phyloP scores from a whole-genome alignment of 2,888 invertebrate genomes.

The Mythimna ferrago region DNA sequence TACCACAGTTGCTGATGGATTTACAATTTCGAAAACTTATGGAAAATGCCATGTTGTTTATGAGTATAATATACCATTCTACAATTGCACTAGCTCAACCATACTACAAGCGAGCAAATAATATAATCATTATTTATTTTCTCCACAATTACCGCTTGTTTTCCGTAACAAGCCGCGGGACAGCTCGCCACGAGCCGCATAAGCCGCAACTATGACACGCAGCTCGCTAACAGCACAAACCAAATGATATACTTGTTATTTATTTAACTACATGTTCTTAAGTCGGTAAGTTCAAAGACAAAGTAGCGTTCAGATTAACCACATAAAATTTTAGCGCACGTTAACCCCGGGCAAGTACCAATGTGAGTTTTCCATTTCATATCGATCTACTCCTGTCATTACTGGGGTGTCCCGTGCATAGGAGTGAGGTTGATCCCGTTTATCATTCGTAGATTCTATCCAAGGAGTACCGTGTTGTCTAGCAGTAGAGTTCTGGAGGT shows the following conservation, averaged over 20 bases:
- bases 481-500: too few relatives aligned
- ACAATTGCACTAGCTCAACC: constrained; percentile 7
- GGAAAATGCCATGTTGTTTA: not conserved
- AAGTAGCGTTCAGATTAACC: constrained; percentile 16
- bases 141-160: constrained; percentile 53
- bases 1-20: not conserved
- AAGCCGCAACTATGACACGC: constrained; percentile 45
- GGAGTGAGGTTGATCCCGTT: too few relatives aligned
- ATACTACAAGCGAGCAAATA: constrained; percentile 35
- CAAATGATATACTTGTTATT: constrained; percentile 45
- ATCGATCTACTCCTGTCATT: too few relatives aligned
- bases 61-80: not conserved
- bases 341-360: too few relatives aligned
- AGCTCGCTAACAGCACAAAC: constrained; percentile 29
- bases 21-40: not conserved
- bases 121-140: constrained; percentile 55
- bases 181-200: constrained; percentile 33
- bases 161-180: constrained; percentile 17
- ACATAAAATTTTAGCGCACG: too few relatives aligned
- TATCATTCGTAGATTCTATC: too few relatives aligned
- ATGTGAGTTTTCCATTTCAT: too few relatives aligned
- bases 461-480: too few relatives aligned
- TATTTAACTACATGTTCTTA: constrained; percentile 47
- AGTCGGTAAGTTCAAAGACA: not conserved
- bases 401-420: too few relatives aligned